Conservation (phyloP, 2,888 invertebrate genomes). For the Scaptomyza flava region DNA sequence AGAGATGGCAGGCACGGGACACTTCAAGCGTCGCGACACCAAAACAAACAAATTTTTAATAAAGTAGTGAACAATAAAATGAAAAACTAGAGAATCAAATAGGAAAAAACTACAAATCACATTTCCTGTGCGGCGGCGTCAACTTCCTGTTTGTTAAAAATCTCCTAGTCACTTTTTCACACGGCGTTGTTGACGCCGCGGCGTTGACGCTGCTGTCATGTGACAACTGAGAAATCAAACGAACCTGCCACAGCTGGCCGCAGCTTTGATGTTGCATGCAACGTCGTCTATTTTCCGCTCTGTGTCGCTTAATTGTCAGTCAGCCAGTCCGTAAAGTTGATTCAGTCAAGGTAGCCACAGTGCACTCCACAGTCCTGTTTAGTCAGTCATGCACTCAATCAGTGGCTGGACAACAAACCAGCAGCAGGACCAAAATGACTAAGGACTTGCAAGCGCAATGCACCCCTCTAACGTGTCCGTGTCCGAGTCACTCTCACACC, state of each 20-base stretch:
- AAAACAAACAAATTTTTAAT: conserved; percentile 63
- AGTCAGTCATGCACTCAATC: conserved; percentile 78
- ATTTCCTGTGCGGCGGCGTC: conserved; percentile 73
- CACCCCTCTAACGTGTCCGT: conserved; percentile 33
- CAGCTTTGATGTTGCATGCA: conserved; percentile 77
- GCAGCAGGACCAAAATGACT: conserved; percentile 42
- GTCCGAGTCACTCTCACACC: conserved; percentile 19
- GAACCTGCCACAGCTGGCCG: conserved; percentile 58
- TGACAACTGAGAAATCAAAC: conserved; percentile 67
- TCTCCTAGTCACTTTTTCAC: conserved; percentile 82
- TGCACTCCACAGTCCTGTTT: conserved; percentile 40
- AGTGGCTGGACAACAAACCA: conserved; percentile 47
- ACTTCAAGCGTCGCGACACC: conserved; percentile 31
- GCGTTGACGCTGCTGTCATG: conserved; percentile 40
- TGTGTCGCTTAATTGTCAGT: conserved; percentile 76
- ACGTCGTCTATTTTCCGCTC: conserved; percentile 81
- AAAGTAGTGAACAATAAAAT: conserved; percentile 25
- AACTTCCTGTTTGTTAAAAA: conserved; percentile 74
- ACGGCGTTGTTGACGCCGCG: conserved; percentile 51
- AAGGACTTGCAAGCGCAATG: conserved; percentile 30
- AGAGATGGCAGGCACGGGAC: conserved; percentile 32
- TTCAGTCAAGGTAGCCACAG: conserved; percentile 36
- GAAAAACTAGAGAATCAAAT: conserved; percentile 14
- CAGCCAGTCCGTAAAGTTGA: conserved; percentile 42
- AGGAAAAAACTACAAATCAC: conserved; percentile 74